Evolutionary conservation across 2,888 invertebrate species (phyloP), one percentile per base, ranked within the genome.

Genomic region (Phrixothrix hirtus): DNA sequence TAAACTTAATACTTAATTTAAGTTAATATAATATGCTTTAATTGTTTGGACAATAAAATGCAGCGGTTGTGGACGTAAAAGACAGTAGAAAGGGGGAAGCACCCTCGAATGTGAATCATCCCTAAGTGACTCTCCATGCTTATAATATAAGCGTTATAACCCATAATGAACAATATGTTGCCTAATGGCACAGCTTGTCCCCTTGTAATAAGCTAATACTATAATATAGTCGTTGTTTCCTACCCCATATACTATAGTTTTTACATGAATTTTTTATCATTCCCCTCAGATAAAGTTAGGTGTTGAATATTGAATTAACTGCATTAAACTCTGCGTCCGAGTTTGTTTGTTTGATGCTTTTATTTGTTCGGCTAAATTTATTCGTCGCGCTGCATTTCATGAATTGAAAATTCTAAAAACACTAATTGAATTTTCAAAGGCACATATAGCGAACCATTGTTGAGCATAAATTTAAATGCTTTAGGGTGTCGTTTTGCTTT

Each of bases 91-190:
- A 57, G 62, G 47, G 59, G 53, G 55, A 46, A 44, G 54, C 54
- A 56, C 55, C 56, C 59, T 57, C 58, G 62, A 59, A 58, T 58
- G 61, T 65, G 64, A 66, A 65, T 67, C 66, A 66, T 60, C 66
- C 63, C 63, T 64, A 65, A 67, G 64, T 66, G 67, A 67, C 67
- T 64, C 62, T 62, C 62, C 56, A 57, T 58, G 61, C 59, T 61
- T 64, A 62, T 58, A 61, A 56, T 59, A 58, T 61, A 61, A 63
- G 64, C 38, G 62, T 61, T 66, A 65, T 64, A 60, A 58, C 60
- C 61, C 58, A 62, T 67, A 67, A 67, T 66, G 65, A 66, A 66
- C 69, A 69, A 69, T 69, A 67, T 69, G 69, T 66, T 64, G 65
- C 64, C 64, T 68, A 68, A 68, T 68, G 63, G 66, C 56, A 44